Conservation (phyloP, 1,140 invertebrate species). For the Himalopsyche phryganea region DNA sequence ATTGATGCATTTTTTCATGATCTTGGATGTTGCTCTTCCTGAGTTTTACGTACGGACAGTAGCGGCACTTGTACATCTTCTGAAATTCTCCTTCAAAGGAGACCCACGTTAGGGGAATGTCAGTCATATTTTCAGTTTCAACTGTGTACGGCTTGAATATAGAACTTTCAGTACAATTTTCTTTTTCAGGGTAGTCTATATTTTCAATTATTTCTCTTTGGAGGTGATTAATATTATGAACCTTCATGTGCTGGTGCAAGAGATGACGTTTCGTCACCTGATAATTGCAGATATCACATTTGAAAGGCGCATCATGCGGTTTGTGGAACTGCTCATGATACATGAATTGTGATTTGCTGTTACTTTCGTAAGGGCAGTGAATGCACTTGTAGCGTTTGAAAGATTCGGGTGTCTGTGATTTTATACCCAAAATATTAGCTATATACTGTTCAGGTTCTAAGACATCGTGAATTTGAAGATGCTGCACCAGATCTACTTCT, state of each 20-base stretch:
- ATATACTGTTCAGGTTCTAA: constrained; percentile 49
- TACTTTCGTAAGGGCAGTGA: constrained; percentile 75
- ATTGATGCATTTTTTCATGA: constrained; percentile 78
- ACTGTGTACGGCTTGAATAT: not conserved
- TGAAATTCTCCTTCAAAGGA: constrained; percentile 66
- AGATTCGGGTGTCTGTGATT: constrained; percentile 39
- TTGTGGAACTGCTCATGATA: constrained; percentile 85
- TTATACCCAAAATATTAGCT: constrained; percentile 43
- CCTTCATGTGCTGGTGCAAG: constrained; percentile 72
- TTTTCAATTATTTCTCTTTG: constrained; percentile 32
- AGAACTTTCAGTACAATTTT: not conserved
- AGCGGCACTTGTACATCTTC: constrained; percentile 83
- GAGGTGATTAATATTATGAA: constrained; percentile 53
- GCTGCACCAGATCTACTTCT: constrained; percentile 47
- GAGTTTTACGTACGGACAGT: constrained; percentile 79
- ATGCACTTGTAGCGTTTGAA: constrained; percentile 65
- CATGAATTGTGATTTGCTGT: constrained; percentile 78
- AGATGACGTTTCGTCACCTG: constrained; percentile 77
- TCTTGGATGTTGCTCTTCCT: constrained; percentile 77
- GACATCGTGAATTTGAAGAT: constrained; percentile 46
- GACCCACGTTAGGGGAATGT: constrained; percentile 70
- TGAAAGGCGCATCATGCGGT: constrained; percentile 66
- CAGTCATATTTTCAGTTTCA: constrained; percentile 36
- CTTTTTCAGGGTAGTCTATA: not conserved
- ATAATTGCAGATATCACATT: constrained; percentile 77